A percentile compares a stretch with the other conserved stretches of the same genome.
phyloP scores from a whole-genome alignment of 30 jellyfish, hydroid and myxozoan genomes.

The Pelagia noctiluca region DNA sequence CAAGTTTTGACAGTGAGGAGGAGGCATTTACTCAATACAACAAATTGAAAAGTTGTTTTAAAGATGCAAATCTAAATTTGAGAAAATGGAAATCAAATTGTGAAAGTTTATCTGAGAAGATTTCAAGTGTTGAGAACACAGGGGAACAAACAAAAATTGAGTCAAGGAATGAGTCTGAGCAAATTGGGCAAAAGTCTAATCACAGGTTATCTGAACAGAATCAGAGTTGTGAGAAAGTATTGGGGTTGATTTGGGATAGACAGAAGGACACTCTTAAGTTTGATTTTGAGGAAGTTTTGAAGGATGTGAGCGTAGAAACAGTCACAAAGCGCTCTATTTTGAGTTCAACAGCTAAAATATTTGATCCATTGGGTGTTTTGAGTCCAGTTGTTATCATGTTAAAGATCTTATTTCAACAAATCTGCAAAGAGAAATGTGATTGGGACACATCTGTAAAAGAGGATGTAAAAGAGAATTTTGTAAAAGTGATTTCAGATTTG shows the following conservation, averaged over 20 bases:
- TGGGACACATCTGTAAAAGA: neutral
- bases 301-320: neutral
- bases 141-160: neutral
- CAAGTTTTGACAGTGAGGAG: conserved; percentile 26
- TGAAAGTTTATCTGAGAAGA: conserved; percentile 3
- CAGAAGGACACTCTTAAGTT: neutral
- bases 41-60: neutral
- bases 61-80: neutral
- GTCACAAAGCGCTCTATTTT: conserved; percentile 20
- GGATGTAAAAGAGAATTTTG: conserved; percentile 17
- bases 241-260: conserved; percentile 27
- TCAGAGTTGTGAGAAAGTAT: conserved; percentile 1
- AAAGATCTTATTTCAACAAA: conserved; percentile 15
- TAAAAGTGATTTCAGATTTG: no score
- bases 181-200: neutral
- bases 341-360: conserved; percentile 31
- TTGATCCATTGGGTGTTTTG: conserved; percentile 32
- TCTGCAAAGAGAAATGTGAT: neutral
- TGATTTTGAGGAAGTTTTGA: neutral
- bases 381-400: conserved; percentile 12
- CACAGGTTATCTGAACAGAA: conserved; percentile 20
- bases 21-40: conserved; percentile 12
- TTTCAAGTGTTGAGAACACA: neutral
- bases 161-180: neutral
- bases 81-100: conserved; percentile 7